Evolutionary conservation across 37 sponge, comb jelly and placozoan genomes (phyloP).

Genomic region (Agelas oroides): DNA sequence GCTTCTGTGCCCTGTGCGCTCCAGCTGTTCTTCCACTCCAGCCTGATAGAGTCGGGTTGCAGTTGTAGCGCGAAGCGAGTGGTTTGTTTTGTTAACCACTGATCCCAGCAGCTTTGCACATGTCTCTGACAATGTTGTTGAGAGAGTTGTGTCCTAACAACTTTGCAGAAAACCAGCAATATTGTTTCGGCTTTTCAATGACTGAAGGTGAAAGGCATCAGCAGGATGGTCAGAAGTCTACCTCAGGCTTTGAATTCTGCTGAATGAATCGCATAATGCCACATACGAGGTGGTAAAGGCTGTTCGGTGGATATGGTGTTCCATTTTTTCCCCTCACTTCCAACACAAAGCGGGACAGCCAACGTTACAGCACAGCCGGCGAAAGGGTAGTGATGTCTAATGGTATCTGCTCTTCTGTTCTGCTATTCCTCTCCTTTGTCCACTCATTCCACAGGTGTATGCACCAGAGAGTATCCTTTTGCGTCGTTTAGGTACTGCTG

Average conservation of each 20-base stretch:
- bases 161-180: background rate
- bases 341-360: slow-evolving; percentile 4
- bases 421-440: no score
- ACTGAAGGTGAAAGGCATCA: slow-evolving; percentile 2
- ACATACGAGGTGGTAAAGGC: background rate
- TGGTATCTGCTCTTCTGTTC: no score
- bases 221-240: background rate
- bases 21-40: slow-evolving; percentile 35
- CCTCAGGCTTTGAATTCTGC: background rate
- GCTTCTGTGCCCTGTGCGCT: slow-evolving; percentile 29
- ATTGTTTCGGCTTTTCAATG: background rate
- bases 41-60: slow-evolving; percentile 13
- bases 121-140: background rate
- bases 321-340: slow-evolving; percentile 10
- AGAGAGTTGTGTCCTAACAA: background rate
- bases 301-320: background rate
- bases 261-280: background rate
- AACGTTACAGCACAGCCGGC: background rate
- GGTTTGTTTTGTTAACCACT: slow-evolving; percentile 9
- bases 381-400: no score
- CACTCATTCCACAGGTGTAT: no score
- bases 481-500: no score
- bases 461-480: no score
- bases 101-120: background rate
- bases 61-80: slow-evolving; percentile 4